Base-by-base conservation (phyloP, 1,140 invertebrate genomes). In the Drosophila tristis region DNA sequence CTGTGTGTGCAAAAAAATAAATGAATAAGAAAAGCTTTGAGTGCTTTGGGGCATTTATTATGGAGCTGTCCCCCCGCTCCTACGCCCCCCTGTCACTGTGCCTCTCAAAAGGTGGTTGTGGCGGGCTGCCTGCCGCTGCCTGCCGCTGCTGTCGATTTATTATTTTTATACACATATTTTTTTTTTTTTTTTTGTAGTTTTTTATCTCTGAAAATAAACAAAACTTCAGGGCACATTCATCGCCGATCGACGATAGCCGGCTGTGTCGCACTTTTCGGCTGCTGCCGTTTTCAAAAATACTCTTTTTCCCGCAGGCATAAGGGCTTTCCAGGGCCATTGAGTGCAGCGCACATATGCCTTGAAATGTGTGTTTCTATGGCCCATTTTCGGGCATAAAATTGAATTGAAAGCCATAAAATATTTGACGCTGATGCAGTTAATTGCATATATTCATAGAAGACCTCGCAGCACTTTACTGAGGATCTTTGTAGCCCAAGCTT, bases 121-220 rank as follows among this genome's bases (percentile, higher is more conserved):
- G 45, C 43, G 13, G 49, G 49, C 11, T 23, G 16, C 9, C 35
- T 43, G 49, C 49, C 42, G 49, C 11, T 23, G 16, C 9, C 35
- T 43, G 49, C 49, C 42, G 59, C 13, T 20, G 48, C 62, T 71
- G 65, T 71, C 67, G 67, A 70, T 70, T 71, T 71, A 71, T 70
- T 70, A 70, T 71, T 71, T 70, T 70, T 57, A 44, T 16, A 4
- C 2, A 4, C 2, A n/a, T 42, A 31, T 23, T 54, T 56, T 54
- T 20, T 53, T 57, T 23, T 67, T 39, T 67, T 74, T 80, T 80
- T 53, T 57, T 23, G 63, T 39, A 39, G 35, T 50, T 67, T 74
- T 80, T 60, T 76, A 80, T 80, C 65, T 61, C 48, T 42, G 42
- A 80, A 80, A 80, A 80, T 71, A 80, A 80, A 80, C 78, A 80